Base-by-base conservation (phyloP, 2,113 vertebrate genomes). In the Coracopsis vasa region DNA sequence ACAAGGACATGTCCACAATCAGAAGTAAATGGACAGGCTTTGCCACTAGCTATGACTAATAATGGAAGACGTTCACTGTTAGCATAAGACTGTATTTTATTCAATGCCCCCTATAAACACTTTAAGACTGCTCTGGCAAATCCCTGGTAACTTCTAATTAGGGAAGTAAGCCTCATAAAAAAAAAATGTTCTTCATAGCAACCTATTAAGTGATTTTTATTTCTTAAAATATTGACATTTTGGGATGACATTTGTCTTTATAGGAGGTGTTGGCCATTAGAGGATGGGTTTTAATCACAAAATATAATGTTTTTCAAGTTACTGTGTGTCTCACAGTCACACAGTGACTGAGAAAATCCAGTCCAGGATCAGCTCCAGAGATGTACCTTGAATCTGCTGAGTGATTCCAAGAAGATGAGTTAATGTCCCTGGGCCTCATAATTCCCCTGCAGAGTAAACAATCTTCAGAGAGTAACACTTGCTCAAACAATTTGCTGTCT, bases 121-220 rank as follows among this genome's bases (percentile, higher is more conserved):
- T 90, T 82, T 54, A 77, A 69, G 61, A 87, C 33, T 50, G 18
- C 44, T 92, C 33, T 89, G 50, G 11, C 65, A 87, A 72, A 84
- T 24, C 86, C 65, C 44, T 88, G 61, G 86, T 91, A 91, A 89
- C 73, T 94, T 81, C 73, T 91, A 81, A 82, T 88, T 92, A 94
- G 50, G 65, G n/a, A 80, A 80, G 39, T 23, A 70, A 85, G 24
- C 13, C 28, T 97, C 69, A 31, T 86, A 61, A 91, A 95, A 94
- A 60, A 88, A 95, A 89, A 61, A 11, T n/a, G 12, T 37, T 93
- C 33, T 70, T 88, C 60, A 72, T 61, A 84, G 41, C 61, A 88
- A 75, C 41, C 35, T 71, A 80, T 88, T 88, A 27, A 91, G 73
- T 50, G 27, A 87, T 65, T 83, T 88, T 92, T 78, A 61, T 81